These are phyloP conservation scores for Coilia nasus DNA, from an alignment of 2,797 vertebrate genomes.

Conservation along the genomic window DNA sequence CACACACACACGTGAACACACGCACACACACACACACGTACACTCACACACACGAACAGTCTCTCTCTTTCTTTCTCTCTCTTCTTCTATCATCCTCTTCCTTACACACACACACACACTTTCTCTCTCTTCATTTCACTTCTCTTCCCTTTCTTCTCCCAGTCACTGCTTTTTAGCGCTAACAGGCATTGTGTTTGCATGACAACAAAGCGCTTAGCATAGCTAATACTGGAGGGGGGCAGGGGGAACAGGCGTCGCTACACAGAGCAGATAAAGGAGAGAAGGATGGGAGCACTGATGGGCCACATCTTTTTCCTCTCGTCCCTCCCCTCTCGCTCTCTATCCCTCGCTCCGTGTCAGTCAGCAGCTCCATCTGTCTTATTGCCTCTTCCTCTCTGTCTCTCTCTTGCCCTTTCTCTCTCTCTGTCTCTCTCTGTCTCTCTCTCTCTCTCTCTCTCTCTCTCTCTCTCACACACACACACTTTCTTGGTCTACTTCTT, in stretches of 20 bases:
- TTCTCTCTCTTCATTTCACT: background rate
- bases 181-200: background rate
- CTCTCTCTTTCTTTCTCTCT: no score
- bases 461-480: no score
- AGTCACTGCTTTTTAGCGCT: background rate
- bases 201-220: conserved; percentile 9
- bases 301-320: background rate
- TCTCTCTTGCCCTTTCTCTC: conserved; percentile 14
- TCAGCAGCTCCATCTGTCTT: background rate
- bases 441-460: no score
- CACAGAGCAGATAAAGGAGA: background rate
- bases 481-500: no score
- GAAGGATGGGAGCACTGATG: background rate
- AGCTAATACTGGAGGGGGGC: background rate
- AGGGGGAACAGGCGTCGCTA: background rate
- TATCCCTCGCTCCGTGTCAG: background rate
- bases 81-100: no score
- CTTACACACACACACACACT: no score
- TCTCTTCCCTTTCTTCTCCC: background rate
- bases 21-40: no score
- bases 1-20: no score
- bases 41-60: no score
- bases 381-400: background rate
- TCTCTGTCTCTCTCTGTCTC: conserved; percentile 13
- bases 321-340: background rate